Evolutionary conservation across 2,888 invertebrate species (phyloP).

Genomic region (Lottia gigantea): DNA sequence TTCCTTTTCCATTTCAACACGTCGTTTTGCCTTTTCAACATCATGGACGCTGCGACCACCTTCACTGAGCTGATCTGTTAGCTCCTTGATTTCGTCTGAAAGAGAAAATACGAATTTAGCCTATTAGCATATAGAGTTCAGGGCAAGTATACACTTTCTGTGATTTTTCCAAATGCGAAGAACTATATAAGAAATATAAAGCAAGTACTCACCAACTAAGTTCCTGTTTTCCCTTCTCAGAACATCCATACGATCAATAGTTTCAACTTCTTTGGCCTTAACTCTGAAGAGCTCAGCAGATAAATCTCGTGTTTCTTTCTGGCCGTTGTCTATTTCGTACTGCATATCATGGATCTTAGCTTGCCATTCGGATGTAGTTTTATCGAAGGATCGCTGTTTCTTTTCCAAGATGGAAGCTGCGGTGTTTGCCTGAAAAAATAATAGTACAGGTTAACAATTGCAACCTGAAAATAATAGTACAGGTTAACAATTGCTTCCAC

Average conservation of each 20-base stretch:
- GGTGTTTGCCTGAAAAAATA: slow-evolving; percentile 29
- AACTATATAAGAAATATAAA: background rate
- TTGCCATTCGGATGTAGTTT: slow-evolving; percentile 99
- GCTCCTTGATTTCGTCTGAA: slow-evolving; percentile 95
- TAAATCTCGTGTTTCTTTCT: slow-evolving; percentile 98
- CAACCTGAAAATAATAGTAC: slow-evolving; percentile 27
- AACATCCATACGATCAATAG: slow-evolving; percentile 95
- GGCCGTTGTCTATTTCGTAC: slow-evolving; percentile 94
- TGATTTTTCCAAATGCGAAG: no score
- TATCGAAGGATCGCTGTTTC: slow-evolving; percentile 99
- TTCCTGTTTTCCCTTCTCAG: slow-evolving; percentile 99
- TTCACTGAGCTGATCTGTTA: background rate
- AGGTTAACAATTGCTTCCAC: no score
- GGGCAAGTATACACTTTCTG: no score
- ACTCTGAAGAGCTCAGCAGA: slow-evolving; percentile 99
- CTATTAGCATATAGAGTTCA: no score
- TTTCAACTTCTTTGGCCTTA: slow-evolving; percentile 94
- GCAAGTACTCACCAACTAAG: slow-evolving; percentile 57
- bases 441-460: background rate
- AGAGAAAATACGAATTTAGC: no score
- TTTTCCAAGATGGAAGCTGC: slow-evolving; percentile 89
- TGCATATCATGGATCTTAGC: slow-evolving; percentile 89
- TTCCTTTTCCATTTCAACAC: slow-evolving; percentile 98
- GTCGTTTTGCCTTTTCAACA: slow-evolving; percentile 84
- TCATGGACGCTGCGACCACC: background rate